Evolutionary conservation across 2,797 vertebrate genomes (phyloP), one percentile per base, ranked within the genome.

Genomic region (Macropus fuliginosus): DNA sequence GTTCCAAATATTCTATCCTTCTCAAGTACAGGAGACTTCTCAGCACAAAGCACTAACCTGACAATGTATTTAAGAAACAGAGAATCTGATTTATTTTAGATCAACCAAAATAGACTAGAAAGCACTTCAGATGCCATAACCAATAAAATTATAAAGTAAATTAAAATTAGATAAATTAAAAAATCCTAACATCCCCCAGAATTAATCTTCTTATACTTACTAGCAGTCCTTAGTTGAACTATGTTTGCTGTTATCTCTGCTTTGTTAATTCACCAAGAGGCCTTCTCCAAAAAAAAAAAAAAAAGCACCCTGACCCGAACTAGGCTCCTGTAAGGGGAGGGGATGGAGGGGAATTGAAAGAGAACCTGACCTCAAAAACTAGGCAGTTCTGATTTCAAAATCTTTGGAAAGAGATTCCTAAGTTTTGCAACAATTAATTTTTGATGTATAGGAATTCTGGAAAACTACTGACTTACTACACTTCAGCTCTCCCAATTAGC

Each of bases 191-290:
- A 54, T 52, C 1, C 56, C 16, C 66, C 46, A 87, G 24, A 27
- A 87, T 24, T 9, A 94, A 94, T 89, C 34, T 56, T 74, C 74
- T 87, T 54, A 81, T 96, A 92, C 55, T 56, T 66, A 54, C 81
- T 93, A 31, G 92, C 5, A 62, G 57, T 59, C 24, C 52, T 94
- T 52, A 92, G 54, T 92, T 94, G 94, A 95, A 3, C 90, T 52
- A 29, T 93, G 10, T 96, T 93, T 81, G 16, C 93, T 96, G 97
- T 94, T 16, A 96, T 94, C 89, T 96, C 90, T 90, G 31, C 91
- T 96, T 96, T 94, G 55, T 96, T 94, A 93, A 95, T 62, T 93
- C 54, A 91, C n/a, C 87, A 95, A 95, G 94, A 87, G 34, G 24
- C 40, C 40, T 74, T 74, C 40, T 21, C 16, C 4, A 9, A 56